A percentile compares a stretch with the other conserved stretches of the same genome.
Conservation (phyloP, 2,113 vertebrate species). For the Salvelinus alpinus region DNA sequence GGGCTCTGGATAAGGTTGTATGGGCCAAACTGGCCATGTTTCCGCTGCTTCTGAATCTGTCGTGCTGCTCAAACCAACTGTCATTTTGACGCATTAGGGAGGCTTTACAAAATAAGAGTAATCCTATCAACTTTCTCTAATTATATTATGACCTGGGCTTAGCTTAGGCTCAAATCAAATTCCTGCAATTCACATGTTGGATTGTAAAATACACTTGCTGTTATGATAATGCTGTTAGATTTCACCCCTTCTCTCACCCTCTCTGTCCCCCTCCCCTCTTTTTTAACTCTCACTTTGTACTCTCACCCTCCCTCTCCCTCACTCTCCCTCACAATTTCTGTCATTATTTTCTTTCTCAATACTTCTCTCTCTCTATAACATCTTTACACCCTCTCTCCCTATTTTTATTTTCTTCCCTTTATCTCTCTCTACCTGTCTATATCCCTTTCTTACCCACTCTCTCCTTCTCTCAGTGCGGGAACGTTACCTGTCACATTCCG, state of each 20-base stretch:
- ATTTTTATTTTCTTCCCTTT: not conserved
- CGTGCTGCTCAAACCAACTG: slow-evolving; percentile 58
- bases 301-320: not conserved
- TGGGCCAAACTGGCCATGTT: slow-evolving; percentile 42
- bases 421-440: not conserved
- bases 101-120: slow-evolving; percentile 56
- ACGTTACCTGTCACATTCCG: slow-evolving; percentile 83
- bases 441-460: not conserved
- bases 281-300: not conserved
- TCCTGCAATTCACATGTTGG: slow-evolving; percentile 54
- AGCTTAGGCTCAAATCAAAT: slow-evolving; percentile 58
- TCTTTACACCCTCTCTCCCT: not conserved
- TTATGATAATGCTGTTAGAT: slow-evolving; percentile 24
- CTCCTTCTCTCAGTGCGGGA: slow-evolving; percentile 69
- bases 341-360: slow-evolving; percentile 16
- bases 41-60: slow-evolving; percentile 39
- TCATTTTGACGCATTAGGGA: slow-evolving; percentile 58
- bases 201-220: slow-evolving; percentile 52
- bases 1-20: slow-evolving; percentile 52
- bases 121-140: slow-evolving; percentile 68
- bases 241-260: slow-evolving; percentile 33
- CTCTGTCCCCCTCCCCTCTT: slow-evolving; percentile 13
- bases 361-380: not conserved
- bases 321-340: slow-evolving; percentile 9
- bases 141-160: slow-evolving; percentile 61